Base-by-base conservation (phyloP, 2,113 vertebrate genomes). In the Eretmochelys imbricata region DNA sequence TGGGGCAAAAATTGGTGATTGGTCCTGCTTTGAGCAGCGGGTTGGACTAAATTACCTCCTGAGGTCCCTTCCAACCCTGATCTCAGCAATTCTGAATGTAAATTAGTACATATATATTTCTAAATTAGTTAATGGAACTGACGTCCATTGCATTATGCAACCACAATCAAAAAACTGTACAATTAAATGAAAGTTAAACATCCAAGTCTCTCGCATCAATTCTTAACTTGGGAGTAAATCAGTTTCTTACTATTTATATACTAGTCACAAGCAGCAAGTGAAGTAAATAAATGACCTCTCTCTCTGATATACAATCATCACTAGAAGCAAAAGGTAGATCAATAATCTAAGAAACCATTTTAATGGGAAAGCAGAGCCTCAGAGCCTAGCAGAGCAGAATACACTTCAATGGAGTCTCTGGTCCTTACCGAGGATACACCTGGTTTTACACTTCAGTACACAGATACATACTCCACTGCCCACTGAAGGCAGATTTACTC, bases 401-500 rank as follows among this genome's bases (percentile, higher is more conserved):
- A 2, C 29, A 20, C 59, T 38, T 62, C n/a, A 4, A 14, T 5
- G 1, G 54, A 46, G 24, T 46, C 38, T 46, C 81, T 0, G 22
- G 46, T 55, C 69, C 0, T 0, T 7, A 1, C 8, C 1, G 12
- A 87, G 87, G 17, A 65, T 27, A 22, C 20, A 29, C 27, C 89
- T 62, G 78, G 48, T 87, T 9, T 75, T 55, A 53, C 16, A 80
- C 84, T 22, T 17, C 80, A n/a, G 79, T 90, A 69, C 84, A 75
- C 42, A 78, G 85, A 93, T 3, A 1, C 1, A 22, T 19, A 79
- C 79, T 84, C 31, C 0, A 0, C 2, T 6, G 6, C 17, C 42
- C 1, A 2, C 49, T 0, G 0, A 83, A 38, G 84, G 65, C 75
- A 72, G 76, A 2, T 0, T 0, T 20, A 38, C 2, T n/a, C 59